Conservation (phyloP, 2,888 invertebrate genomes). For the Diloba caeruleocephala region DNA sequence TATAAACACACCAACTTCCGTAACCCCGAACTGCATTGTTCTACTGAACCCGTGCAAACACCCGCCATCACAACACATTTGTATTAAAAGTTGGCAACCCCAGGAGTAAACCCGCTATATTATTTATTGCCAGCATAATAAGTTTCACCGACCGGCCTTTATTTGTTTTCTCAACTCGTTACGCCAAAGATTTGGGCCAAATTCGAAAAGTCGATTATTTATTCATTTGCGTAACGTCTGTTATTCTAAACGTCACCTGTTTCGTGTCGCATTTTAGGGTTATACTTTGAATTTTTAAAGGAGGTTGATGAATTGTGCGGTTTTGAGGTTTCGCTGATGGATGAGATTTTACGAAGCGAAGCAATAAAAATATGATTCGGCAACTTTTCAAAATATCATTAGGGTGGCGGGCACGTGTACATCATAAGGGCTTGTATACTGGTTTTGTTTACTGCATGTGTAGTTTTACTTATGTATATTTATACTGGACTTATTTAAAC, state of each 20-base stretch:
- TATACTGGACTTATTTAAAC: too few species aligned
- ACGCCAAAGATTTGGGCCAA: constrained; percentile 81
- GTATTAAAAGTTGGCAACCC: constrained; percentile 75
- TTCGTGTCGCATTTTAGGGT: constrained; percentile 50
- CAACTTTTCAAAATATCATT: too few species aligned
- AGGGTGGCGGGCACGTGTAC: too few species aligned
- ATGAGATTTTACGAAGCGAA: constrained; percentile 9
- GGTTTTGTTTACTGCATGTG: too few species aligned
- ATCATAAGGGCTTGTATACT: too few species aligned
- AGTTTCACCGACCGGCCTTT: constrained; percentile 72
- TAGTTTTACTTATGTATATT: too few species aligned
- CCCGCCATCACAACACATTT: constrained; percentile 57
- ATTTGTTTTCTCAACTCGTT: constrained; percentile 86
- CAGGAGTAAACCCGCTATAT: constrained; percentile 75
- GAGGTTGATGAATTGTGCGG: constrained; percentile 30
- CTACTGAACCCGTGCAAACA: constrained; percentile 24
- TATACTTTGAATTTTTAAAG: constrained; percentile 62
- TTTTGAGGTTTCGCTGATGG: constrained; percentile 24
- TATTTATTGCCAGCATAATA: constrained; percentile 85
- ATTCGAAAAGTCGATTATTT: constrained; percentile 84
- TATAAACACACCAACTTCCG: constrained; percentile 23
- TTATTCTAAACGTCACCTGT: constrained; percentile 57
- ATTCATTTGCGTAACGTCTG: constrained; percentile 76
- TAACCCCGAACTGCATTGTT: constrained; percentile 41
- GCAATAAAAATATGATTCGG: neutral